Evolutionary conservation across 2,113 vertebrate genomes (phyloP).

Genomic region (Podarcis raffonei): DNA sequence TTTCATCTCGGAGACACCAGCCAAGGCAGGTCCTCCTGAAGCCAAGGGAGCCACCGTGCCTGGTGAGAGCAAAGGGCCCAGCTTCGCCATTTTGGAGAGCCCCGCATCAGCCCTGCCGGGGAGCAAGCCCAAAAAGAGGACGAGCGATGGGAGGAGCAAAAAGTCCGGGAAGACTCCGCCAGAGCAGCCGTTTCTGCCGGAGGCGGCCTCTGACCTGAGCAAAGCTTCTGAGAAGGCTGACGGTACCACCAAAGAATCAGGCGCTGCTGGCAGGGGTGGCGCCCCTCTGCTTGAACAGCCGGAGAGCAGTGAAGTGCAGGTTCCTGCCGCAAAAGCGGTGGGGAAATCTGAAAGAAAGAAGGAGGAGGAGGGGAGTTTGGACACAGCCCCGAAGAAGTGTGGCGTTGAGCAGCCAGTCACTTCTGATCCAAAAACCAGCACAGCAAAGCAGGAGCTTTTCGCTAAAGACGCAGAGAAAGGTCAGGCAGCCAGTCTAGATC

Average conservation of each 20-base stretch:
- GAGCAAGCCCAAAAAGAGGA: slow-evolving; percentile 70
- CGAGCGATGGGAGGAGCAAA: slow-evolving; percentile 68
- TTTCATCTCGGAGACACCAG: neutral
- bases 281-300: neutral
- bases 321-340: neutral
- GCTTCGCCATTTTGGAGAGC: rapidly evolving
- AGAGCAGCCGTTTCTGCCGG: slow-evolving; percentile 8
- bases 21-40: neutral
- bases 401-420: slow-evolving; percentile 2
- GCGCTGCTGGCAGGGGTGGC: neutral
- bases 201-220: neutral
- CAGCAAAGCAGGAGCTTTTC: neutral
- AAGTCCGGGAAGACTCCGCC: slow-evolving; percentile 28
- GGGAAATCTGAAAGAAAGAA: neutral
- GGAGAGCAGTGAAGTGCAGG: neutral
- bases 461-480: neutral
- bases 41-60: rapidly evolving
- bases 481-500: neutral
- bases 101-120: rapidly evolving
- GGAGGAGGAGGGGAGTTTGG: neutral
- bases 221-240: neutral
- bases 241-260: neutral
- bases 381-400: neutral
- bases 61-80: slow-evolving; percentile 20
- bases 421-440: neutral